Base-by-base conservation (phyloP, 2,888 invertebrate genomes). In the Catotricha subobsoleta region DNA sequence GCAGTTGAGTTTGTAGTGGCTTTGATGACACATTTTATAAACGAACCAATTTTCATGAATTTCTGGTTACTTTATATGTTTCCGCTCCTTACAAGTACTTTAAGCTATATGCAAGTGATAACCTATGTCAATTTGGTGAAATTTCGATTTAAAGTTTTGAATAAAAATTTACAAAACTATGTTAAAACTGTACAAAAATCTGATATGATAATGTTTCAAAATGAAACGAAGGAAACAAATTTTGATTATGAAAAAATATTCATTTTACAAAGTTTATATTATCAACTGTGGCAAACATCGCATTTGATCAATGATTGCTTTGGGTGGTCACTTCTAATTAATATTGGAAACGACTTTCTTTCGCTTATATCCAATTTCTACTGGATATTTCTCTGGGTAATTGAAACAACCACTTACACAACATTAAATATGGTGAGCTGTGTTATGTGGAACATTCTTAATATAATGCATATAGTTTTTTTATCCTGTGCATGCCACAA, bases 271-370 rank as follows among this genome's bases (percentile, higher is more conserved):
- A 48, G 55, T 30, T 44, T 59, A 1, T 62, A 62, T 40, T 54
- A 59, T 47, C 55, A 54, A 9, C 41, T 62, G 3, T 62, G 57
- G 56, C 46, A 51, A 9, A 9, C 58, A 28, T 53, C 52, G 2
- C 46, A 45, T 4, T 44, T 54, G 7, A 13, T 60, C 1, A 62
- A 62, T 46, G 48, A 49, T 8, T 51, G 51, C 41, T 56, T 51
- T 44, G 62, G 62, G 1, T 33, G 58, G 1, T 62, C 62, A 4
- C 51, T 60, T 47, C 47, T 62, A 8, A 44, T 57, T 1, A 57
- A 55, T 43, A 49, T 62, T 41, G 57, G 53, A 44, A 59, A 60
- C 43, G 60, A 62, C 46, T 62, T 62, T 41, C 43, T 61, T 39
- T 51, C 58, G 19, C 53, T 62, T 1, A 62, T 54, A 8, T 54